A percentile compares a stretch with the other conserved stretches of the same genome.
Conservation (phyloP, 2,797 vertebrate genomes). For the Hybognathus amarus region DNA sequence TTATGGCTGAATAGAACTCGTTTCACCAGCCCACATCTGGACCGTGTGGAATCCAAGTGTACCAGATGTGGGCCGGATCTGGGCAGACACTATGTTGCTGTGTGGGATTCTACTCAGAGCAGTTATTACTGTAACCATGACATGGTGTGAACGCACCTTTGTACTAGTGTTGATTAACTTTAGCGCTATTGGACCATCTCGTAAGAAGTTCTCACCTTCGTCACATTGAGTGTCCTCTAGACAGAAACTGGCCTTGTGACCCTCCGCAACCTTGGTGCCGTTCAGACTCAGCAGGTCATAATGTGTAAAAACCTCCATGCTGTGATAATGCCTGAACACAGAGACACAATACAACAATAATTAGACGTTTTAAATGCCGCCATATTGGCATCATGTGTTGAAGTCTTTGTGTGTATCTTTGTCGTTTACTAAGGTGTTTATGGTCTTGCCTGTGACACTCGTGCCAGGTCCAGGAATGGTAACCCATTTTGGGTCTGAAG, state of each 20-base stretch:
- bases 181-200: too few relatives aligned
- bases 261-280: slow-evolving; percentile 92
- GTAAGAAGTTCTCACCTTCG: slow-evolving; percentile 79
- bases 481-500: slow-evolving; percentile 88
- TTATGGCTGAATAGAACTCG: not conserved
- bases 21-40: too few relatives aligned
- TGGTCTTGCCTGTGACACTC: slow-evolving; percentile 90
- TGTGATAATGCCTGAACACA: slow-evolving; percentile 90
- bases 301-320: slow-evolving; percentile 97
- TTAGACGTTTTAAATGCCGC: not conserved
- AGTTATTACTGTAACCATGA: too few relatives aligned
- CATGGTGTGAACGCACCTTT: not conserved
- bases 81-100: too few relatives aligned
- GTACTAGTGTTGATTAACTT: not conserved
- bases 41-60: too few relatives aligned
- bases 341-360: slow-evolving; percentile 1
- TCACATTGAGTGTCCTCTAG: slow-evolving; percentile 92
- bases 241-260: slow-evolving; percentile 98
- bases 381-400: not conserved
- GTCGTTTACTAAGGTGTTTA: not conserved
- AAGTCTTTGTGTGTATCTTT: not conserved
- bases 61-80: too few relatives aligned
- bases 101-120: too few relatives aligned
- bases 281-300: slow-evolving; percentile 92
- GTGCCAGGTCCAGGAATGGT: slow-evolving; percentile 94